These are phyloP conservation scores for Monopterus albus DNA, from an alignment of 2,113 vertebrate species.

Conservation along the genomic window DNA sequence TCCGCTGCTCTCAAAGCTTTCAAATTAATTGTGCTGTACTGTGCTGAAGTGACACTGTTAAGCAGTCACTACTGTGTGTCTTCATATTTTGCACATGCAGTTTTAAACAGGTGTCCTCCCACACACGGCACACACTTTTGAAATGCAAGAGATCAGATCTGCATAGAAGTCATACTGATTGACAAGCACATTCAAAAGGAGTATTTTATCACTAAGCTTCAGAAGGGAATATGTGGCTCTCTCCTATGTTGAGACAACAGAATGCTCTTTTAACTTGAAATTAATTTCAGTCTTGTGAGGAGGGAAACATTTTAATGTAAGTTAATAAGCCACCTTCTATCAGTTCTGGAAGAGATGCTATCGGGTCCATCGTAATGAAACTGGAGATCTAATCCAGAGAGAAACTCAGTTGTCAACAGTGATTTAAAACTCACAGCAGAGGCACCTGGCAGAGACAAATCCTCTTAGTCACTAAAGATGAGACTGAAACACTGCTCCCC, in stretches of 20 bases:
- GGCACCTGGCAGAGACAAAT: slow-evolving; percentile 65
- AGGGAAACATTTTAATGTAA: slow-evolving; percentile 57
- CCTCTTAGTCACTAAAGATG: slow-evolving; percentile 61
- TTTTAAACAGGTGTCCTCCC: slow-evolving; percentile 47
- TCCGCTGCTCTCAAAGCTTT: slow-evolving; percentile 15
- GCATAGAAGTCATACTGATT: slow-evolving; percentile 56
- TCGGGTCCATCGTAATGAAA: slow-evolving; percentile 70
- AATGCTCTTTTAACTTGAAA: slow-evolving; percentile 65
- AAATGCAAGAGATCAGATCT: slow-evolving; percentile 58
- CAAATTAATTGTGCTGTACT: slow-evolving; percentile 11
- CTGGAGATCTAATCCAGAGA: slow-evolving; percentile 68
- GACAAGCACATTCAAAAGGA: slow-evolving; percentile 64
- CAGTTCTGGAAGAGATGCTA: slow-evolving; percentile 63
- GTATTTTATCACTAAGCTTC: slow-evolving; percentile 67
- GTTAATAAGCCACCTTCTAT: slow-evolving; percentile 68
- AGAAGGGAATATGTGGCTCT: slow-evolving; percentile 47
- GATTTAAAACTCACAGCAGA: slow-evolving; percentile 70
- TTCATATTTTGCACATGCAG: slow-evolving; percentile 26
- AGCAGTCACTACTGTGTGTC: slow-evolving; percentile 18
- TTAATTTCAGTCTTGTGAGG: slow-evolving; percentile 58
- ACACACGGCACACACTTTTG: slow-evolving; percentile 41
- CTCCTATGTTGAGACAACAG: slow-evolving; percentile 42
- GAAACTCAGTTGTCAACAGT: slow-evolving; percentile 65
- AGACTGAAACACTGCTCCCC: slow-evolving; percentile 30
- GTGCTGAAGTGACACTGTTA: slow-evolving; percentile 4